A percentile compares a stretch with the other conserved stretches of the same genome.
Conservation (phyloP, 2,888 invertebrate genomes). For the Microctonus hyperodae region DNA sequence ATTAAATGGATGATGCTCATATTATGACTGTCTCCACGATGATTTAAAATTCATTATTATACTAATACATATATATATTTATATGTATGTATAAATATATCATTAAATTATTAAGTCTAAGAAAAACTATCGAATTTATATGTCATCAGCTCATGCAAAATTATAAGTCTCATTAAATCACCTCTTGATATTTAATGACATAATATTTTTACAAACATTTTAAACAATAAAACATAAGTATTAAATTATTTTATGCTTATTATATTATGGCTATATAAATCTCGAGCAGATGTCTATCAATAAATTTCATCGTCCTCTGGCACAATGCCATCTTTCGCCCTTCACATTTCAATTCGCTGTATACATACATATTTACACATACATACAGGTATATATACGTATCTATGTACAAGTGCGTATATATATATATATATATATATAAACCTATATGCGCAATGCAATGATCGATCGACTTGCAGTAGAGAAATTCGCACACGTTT, state of each 20-base stretch:
- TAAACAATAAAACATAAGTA: not conserved
- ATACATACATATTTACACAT: not conserved
- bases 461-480: constrained; percentile 23
- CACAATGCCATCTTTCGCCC: not conserved
- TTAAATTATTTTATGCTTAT: not conserved
- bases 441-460: constrained; percentile 7
- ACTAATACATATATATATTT: too few species aligned
- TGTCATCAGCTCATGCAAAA: not conserved
- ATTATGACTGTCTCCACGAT: too few species aligned
- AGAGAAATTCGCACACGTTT: not conserved
- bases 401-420: too few species aligned
- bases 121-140: not conserved
- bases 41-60: too few species aligned
- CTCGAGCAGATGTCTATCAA: not conserved
- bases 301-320: not conserved
- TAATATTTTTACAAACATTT: not conserved
- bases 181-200: not conserved
- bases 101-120: too few species aligned
- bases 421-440: not conserved
- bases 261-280: not conserved
- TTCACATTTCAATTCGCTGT: not conserved
- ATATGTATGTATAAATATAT: too few species aligned
- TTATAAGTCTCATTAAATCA: not conserved
- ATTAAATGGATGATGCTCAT: not conserved
- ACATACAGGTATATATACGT: not conserved